These are phyloP conservation scores for Lamprotornis superbus DNA, from an alignment of 2,113 vertebrate species.

Conservation along the genomic window DNA sequence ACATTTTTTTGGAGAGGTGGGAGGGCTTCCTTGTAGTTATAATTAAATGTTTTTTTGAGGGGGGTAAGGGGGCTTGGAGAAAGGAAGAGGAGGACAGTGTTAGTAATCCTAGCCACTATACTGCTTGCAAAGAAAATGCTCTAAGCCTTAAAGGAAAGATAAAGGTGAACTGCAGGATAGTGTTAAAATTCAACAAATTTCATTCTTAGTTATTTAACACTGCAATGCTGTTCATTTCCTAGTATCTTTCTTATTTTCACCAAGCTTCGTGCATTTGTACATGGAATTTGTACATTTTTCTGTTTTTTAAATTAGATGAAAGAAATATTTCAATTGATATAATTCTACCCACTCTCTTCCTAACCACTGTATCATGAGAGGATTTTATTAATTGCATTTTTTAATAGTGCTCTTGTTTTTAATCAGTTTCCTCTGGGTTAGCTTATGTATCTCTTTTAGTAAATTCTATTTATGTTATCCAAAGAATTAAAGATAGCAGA, in stretches of 20 bases:
- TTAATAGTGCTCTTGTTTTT: constrained; percentile 6
- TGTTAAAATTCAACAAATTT: constrained; percentile 12
- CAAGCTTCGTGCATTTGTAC: background rate
- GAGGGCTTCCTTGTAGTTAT: background rate
- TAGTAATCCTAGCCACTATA: background rate
- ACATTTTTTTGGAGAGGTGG: background rate
- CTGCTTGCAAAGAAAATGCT: constrained; percentile 7
- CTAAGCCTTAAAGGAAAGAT: background rate
- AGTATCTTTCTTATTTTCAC: background rate
- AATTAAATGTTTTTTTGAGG: background rate
- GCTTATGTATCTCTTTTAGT: background rate
- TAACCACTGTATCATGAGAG: background rate
- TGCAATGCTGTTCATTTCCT: background rate
- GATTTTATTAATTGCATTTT: background rate
- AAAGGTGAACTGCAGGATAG: background rate
- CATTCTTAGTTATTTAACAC: background rate
- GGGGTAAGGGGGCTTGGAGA: background rate
- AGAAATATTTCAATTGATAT: background rate
- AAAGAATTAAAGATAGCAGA: constrained; percentile 27
- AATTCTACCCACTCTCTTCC: background rate
- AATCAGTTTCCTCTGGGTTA: background rate
- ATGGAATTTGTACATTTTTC: background rate
- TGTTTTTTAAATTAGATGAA: background rate
- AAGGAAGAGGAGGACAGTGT: background rate
- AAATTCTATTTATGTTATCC: constrained; percentile 15